These are phyloP conservation scores for Corythoichthys haematopterus DNA, from an alignment of 2,113 vertebrate species.

Conservation along the genomic window DNA sequence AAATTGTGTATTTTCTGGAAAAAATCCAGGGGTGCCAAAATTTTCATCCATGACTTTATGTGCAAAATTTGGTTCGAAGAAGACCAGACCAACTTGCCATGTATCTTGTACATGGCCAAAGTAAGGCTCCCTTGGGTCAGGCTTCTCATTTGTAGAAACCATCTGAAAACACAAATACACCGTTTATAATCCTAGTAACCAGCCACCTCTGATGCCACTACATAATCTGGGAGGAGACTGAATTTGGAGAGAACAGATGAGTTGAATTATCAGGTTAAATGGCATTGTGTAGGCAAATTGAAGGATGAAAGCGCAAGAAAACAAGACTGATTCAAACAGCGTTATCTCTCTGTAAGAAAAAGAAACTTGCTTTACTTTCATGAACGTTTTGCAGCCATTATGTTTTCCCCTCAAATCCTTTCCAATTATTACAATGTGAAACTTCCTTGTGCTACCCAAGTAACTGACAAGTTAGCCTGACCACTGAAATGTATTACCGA, in stretches of 20 bases:
- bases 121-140: no score
- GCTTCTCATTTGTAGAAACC: neutral
- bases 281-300: neutral
- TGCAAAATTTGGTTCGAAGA: no score
- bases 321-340: slow-evolving; percentile 33
- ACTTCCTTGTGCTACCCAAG: slow-evolving; percentile 28
- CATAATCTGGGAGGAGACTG: slow-evolving; percentile 4
- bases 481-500: slow-evolving; percentile 54
- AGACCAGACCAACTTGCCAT: no score
- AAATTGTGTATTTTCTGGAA: no score
- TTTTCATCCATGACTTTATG: no score
- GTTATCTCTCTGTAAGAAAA: slow-evolving; percentile 18
- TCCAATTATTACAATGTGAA: slow-evolving; percentile 2
- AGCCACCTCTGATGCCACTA: slow-evolving; percentile 6
- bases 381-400: neutral
- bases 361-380: neutral
- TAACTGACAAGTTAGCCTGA: slow-evolving; percentile 36
- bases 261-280: neutral
- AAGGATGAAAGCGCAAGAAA: slow-evolving; percentile 22
- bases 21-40: no score
- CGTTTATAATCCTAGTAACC: slow-evolving; percentile 9
- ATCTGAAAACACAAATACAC: slow-evolving; percentile 6
- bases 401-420: neutral
- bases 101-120: no score
- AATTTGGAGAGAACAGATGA: neutral